Base-by-base conservation (phyloP, 1,140 invertebrate species). In the Drosophila bipectinata region DNA sequence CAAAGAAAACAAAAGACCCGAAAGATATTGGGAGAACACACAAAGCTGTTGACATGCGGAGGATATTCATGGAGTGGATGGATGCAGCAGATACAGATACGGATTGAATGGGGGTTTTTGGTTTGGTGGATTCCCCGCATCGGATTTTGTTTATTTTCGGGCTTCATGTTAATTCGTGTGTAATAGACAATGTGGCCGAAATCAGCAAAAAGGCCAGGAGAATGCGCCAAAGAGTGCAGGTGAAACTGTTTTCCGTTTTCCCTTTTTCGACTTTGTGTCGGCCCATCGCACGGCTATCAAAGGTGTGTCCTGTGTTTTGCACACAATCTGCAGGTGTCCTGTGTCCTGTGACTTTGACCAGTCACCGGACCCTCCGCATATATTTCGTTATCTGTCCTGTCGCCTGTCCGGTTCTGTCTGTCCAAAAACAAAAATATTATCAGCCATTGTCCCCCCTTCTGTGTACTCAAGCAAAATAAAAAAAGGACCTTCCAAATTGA, bases 111-210 rank as follows among this genome's bases (percentile, higher is more conserved):
- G 26, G 8, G 9, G 34, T 30, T 7, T 14, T 12, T 47, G 41
- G 41, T 21, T 21, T 37, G 34, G 34, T 12, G 34, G 34, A 37
- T 28, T n/a, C 2, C 32, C 4, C 9, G 37, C 48, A 21, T 12
- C 9, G 60, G 28, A 15, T 28, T 44, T 63, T 83, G 74, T 78
- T 69, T 82, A 77, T 82, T 71, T 79, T 64, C 32, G 45, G 60
- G 64, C 60, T 72, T 63, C 49, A 76, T 83, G 79, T 83, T 83
- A 84, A 84, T 83, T 84, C 80, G 79, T 72, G 80, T 83, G 79
- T 83, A 83, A 83, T 83, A 83, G 79, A 83, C 80, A 83, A 82
- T 82, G 74, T 74, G 79, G 55, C 62, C 73, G 39, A 74, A 57
- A 74, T 73, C 51, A 61, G 34, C 44, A 74, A 59, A 66, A 74